Evolutionary conservation across 2,113 vertebrate species (phyloP), one percentile per base, ranked within the genome.

Genomic region (Fregetta grallaria): DNA sequence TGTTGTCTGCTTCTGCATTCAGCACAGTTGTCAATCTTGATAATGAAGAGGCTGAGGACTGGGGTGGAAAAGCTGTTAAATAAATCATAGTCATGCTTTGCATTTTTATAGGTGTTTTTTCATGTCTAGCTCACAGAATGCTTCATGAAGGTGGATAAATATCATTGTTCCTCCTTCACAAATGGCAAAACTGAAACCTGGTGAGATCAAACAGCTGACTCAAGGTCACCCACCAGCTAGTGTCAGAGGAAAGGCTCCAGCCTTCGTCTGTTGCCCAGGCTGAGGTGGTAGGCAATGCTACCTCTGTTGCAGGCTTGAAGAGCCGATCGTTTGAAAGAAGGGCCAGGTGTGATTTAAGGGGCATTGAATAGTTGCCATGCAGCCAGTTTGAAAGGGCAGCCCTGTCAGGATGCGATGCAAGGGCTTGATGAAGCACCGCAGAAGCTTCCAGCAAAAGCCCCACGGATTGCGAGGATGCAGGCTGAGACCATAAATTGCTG

Each of bases 21-120:
- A 83, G 94, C 76, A 65, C 50, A 34, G 55, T 27, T 94, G 59
- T 83, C 88, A 86, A 17, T 83, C 32, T 29, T 13, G 21, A 65
- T 67, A 45, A 87, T 38, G 61, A 70, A 94, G 76, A 81, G 83
- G 79, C 61, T 81, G 88, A 94, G 73, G 52, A 42, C 23, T 30
- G 40, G 79, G 73, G 17, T 89, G 65, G 92, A 55, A 82, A 63
- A 81, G 56, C 86, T 94, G 65, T 75, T 95, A n/a, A 89, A 96
- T 87, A 95, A 93, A 96, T 86, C 92, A 84, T 17, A 70, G 86
- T 42, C 55, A 49, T 2, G 18, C 52, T 94, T 75, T 94, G 94
- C 65, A 87, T 91, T 94, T 89, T 87, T 95, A 94, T 71, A 56
- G 65, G 27, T 36, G 47, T 8, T 89, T 75, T 76, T 76, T 92